Base-by-base conservation (phyloP, 2,888 invertebrate genomes). In the Drosophila monieri region DNA sequence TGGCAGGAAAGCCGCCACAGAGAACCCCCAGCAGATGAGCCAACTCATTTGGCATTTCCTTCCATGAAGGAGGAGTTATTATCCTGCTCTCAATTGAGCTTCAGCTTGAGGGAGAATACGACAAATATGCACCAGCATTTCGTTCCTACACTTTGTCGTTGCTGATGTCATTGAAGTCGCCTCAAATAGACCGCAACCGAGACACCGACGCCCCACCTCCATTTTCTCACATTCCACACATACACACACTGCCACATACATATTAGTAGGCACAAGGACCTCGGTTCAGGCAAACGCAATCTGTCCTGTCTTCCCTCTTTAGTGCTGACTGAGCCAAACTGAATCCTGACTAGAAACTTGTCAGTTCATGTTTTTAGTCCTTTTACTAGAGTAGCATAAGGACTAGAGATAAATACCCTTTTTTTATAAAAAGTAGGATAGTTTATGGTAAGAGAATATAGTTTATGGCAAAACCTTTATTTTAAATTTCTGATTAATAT, bases 91-190 rank as follows among this genome's bases (percentile, higher is more conserved):
- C 44, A 53, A 66, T 43, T 27, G 15, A 15, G 15, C 8, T 8
- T 14, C 12, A 14, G 32, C 12, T 18, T 1, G 10, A 9, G 35
- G 49, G 25, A 9, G 30, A 62, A 46, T 47, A 60, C 46, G 47
- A 23, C 66, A 59, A 59, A 72, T 65, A 59, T 66, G 65, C 59
- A 73, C 55, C 37, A 69, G 58, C 39, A 41, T 30, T 51, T 52
- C 23, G 27, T 23, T 15, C 23, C n/a, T 39, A 18, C 41, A 21
- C 18, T 55, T 44, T 51, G 56, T 66, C 43, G 51, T 25, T 69
- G 85, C 80, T 85, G 83, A 85, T 85, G 85, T 85, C 80, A 80
- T 80, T 68, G 66, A 43, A 47, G 56, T 68, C 43, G 59, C 67
- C 46, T 70, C 61, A 81, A 71, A 69, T 71, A 71, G 74, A 74